Conservation (phyloP, 2,888 invertebrate genomes). For the Euplexia lucipara region DNA sequence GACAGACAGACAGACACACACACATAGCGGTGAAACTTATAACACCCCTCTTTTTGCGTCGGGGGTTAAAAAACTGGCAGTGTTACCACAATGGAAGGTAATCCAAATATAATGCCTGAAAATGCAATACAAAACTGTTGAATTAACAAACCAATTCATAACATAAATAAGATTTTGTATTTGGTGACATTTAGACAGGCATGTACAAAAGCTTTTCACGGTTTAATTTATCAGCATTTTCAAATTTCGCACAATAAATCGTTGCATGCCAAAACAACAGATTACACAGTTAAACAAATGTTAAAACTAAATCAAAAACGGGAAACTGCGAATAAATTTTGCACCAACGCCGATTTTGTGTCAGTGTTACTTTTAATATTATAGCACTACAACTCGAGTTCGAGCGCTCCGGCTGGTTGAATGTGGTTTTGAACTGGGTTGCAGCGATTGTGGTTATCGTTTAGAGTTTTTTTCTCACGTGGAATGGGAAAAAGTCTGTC, state of each 20-base stretch:
- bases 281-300: conserved; percentile 34
- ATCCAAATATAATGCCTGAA: background rate
- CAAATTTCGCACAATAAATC: conserved; percentile 24
- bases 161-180: background rate
- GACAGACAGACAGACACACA: too few relatives aligned
- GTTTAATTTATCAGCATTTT: conserved; percentile 5
- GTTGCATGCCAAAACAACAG: conserved; percentile 38
- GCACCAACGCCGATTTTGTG: conserved; percentile 27
- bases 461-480: conserved; percentile 13
- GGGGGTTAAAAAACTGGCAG: too few relatives aligned
- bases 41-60: too few relatives aligned
- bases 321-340: conserved; percentile 48
- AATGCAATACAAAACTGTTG: background rate
- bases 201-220: conserved; percentile 3
- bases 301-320: conserved; percentile 40
- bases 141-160: background rate
- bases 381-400: conserved; percentile 30
- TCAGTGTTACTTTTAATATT: conserved; percentile 45
- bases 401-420: conserved; percentile 11
- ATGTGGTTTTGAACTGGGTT: conserved; percentile 40
- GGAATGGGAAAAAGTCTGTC: conserved; percentile 13
- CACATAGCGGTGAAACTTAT: too few relatives aligned
- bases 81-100: too few relatives aligned
- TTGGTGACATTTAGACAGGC: background rate
- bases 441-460: conserved; percentile 32